Evolutionary conservation across 2,888 invertebrate genomes (phyloP), one percentile per base, ranked within the genome.

Genomic region (Apamea monoglypha): DNA sequence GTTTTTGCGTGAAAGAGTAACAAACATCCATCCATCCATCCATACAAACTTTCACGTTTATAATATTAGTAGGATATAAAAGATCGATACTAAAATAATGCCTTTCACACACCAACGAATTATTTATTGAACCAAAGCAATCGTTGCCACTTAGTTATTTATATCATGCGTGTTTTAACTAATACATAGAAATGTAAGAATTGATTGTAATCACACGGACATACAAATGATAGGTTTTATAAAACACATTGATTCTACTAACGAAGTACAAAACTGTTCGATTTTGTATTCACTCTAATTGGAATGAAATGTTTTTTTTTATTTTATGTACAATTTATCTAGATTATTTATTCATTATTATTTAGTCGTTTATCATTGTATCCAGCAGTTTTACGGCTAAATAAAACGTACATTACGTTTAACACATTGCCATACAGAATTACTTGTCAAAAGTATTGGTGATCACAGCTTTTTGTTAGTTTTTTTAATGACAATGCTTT

Each of bases 211-310:
- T 84, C 71, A 59, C 44, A 40, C 2, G 73, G 69, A 76, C 70
- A 74, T 2, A 86, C 21, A 83, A 76, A 87, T 87, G 21, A 84
- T 75, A 75, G 74, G 29, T 50, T 72, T 66, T 69, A 70, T 47
- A 56, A 50, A 87, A 75, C 83, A 83, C 61, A 53, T 83, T 67
- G 75, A 83, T 78, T 86, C 21, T 44, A 75, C 72, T 84, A 84
- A 86, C 75, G 84, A 84, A 56, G 53, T 70, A 86, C 84, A 86
- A 84, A 86, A 74, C 68, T 72, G 56, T 79, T 74, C 73, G 36
- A 70, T 72, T 75, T 74, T 53, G 29, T 73, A 66, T 73, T 71
- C 56, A 69, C 29, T 50, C 21, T 84, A 84, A 84, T 87, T 84
- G 84, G 69, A 87, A n/a, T 32, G 18, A 76, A 72, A 79, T 67